Conservation (phyloP, 2,888 invertebrate species). For the Phorcus lineatus region DNA sequence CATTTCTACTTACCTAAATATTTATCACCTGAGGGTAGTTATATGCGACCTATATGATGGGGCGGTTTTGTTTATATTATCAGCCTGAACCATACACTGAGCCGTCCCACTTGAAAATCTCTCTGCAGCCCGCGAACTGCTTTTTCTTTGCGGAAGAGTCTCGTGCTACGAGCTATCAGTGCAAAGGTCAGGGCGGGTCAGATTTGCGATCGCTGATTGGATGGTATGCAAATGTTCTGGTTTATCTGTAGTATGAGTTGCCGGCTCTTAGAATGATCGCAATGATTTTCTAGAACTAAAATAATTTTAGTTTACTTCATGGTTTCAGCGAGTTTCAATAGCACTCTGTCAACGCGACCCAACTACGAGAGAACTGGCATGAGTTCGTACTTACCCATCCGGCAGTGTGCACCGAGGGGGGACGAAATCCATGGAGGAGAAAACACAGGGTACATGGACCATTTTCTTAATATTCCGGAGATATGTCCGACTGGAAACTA, state of each 20-base stretch:
- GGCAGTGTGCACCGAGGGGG: slow-evolving; percentile 56
- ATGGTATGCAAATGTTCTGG: slow-evolving; percentile 63
- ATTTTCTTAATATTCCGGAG: slow-evolving; percentile 71
- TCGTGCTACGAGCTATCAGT: slow-evolving; percentile 55
- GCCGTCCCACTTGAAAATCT: slow-evolving; percentile 43
- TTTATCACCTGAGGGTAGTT: slow-evolving; percentile 28
- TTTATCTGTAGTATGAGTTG: slow-evolving; percentile 62
- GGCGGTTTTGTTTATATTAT: slow-evolving; percentile 58
- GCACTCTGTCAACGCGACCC: slow-evolving; percentile 46
- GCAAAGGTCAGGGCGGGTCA: slow-evolving; percentile 62
- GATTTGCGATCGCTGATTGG: slow-evolving; percentile 62
- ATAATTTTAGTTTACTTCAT: slow-evolving; percentile 48
- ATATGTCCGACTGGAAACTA: slow-evolving; percentile 68
- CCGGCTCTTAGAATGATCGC: slow-evolving; percentile 57
- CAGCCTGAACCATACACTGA: slow-evolving; percentile 50
- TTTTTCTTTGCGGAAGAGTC: slow-evolving; percentile 61
- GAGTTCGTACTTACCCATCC: slow-evolving; percentile 70
- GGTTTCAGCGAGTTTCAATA: slow-evolving; percentile 61
- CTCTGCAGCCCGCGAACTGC: slow-evolving; percentile 62
- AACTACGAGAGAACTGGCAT: slow-evolving; percentile 53
- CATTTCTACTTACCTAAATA: slow-evolving; percentile 50
- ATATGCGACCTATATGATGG: slow-evolving; percentile 12
- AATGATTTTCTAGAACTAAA: slow-evolving; percentile 62
- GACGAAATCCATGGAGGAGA: slow-evolving; percentile 61
- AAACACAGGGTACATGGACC: slow-evolving; percentile 68